These are phyloP conservation scores for Coelogynopora nodosa DNA, from an alignment of 2,888 invertebrate genomes.

Conservation along the genomic window DNA sequence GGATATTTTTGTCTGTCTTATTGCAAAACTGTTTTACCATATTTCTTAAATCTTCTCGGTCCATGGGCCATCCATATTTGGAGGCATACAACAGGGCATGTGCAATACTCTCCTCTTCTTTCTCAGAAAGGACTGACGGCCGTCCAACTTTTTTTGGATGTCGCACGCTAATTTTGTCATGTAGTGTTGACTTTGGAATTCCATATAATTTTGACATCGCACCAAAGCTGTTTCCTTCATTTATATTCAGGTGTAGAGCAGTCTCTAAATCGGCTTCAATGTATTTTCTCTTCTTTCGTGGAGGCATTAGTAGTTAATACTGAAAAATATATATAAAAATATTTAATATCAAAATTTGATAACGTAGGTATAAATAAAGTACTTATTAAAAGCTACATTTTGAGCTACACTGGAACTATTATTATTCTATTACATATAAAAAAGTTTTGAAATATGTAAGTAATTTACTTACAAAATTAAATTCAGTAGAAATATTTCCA, in stretches of 20 bases:
- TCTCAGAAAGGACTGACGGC: not conserved
- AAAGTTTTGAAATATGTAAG: not conserved
- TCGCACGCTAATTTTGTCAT: not conserved
- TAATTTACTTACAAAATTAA: not conserved
- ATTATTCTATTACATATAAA: not conserved
- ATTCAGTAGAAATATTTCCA: not conserved
- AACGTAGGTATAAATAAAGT: not conserved
- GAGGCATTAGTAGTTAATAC: not conserved
- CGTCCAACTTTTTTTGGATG: not conserved
- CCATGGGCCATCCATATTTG: not conserved
- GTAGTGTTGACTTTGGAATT: not conserved
- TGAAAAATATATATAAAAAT: not conserved
- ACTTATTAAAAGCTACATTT: not conserved
- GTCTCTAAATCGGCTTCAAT: not conserved
- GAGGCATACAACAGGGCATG: not conserved
- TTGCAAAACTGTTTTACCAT: not conserved
- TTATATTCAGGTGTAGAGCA: not conserved
- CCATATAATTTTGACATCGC: not conserved
- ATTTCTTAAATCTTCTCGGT: not conserved
- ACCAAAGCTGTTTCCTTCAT: not conserved
- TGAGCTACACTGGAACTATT: not conserved
- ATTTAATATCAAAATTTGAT: not conserved
- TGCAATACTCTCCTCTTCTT: not conserved
- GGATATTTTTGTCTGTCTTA: not conserved
- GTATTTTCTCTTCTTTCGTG: not conserved